Evolutionary conservation across 2,113 vertebrate species (phyloP).

Genomic region (Ornithorhynchus anatinus): DNA sequence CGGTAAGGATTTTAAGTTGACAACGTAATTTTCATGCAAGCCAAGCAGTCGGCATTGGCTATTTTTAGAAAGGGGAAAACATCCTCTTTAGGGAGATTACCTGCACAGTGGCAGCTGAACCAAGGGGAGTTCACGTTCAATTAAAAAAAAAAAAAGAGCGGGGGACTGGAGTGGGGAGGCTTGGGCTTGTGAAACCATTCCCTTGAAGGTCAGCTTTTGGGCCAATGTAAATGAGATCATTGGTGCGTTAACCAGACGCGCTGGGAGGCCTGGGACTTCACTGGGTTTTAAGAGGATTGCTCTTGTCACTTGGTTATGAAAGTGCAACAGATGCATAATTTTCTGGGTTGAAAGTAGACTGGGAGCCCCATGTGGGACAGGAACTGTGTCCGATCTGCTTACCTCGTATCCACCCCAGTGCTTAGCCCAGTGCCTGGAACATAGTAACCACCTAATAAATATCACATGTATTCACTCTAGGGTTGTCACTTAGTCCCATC

Average conservation of each 20-base stretch:
- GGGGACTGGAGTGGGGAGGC: too few relatives aligned
- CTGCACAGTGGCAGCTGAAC: constrained; percentile 44
- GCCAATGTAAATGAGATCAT: constrained; percentile 11
- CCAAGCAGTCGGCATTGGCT: constrained; percentile 46
- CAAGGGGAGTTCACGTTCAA: constrained; percentile 9
- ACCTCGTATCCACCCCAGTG: too few relatives aligned
- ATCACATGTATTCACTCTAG: too few relatives aligned
- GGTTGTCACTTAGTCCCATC: constrained; percentile 67
- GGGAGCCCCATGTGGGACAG: too few relatives aligned
- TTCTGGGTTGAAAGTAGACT: too few relatives aligned
- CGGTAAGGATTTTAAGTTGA: constrained; percentile 63
- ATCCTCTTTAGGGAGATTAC: constrained; percentile 46
- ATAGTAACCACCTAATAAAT: too few relatives aligned
- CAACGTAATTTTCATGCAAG: constrained; percentile 60
- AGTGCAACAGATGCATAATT: constrained; percentile 61
- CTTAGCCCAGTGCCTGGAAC: too few relatives aligned
- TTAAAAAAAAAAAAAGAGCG: background rate
- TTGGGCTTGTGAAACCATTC: background rate
- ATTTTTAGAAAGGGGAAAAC: constrained; percentile 40
- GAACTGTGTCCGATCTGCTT: too few relatives aligned
- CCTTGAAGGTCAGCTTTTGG: constrained; percentile 17
- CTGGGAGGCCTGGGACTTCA: constrained; percentile 21
- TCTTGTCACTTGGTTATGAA: constrained; percentile 50
- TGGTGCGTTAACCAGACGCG: background rate
- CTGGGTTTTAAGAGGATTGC: constrained; percentile 47